Evolutionary conservation across 2,113 vertebrate genomes (phyloP).

Genomic region (Anthoscopus minutus): DNA sequence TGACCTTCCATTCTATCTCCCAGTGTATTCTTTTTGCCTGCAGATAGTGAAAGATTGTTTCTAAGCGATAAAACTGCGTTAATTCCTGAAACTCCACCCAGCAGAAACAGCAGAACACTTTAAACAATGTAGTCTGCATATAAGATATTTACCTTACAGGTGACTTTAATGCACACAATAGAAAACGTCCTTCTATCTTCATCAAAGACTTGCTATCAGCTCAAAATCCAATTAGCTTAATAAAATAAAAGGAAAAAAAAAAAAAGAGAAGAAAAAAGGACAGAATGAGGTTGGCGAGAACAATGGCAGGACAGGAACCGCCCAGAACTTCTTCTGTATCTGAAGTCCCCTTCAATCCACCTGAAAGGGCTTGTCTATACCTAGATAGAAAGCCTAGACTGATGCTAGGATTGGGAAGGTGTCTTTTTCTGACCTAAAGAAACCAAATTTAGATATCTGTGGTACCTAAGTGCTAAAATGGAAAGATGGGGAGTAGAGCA

Average conservation of each 20-base stretch:
- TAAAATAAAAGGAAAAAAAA: not conserved
- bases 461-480: not conserved
- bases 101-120: not conserved
- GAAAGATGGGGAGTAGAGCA: accelerated
- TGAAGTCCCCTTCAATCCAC: not conserved
- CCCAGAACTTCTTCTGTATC: not conserved
- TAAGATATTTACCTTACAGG: not conserved
- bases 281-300: accelerated
- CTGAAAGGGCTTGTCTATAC: not conserved
- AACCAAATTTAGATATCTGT: not conserved
- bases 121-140: not conserved
- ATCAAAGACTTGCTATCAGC: not conserved
- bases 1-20: not conserved
- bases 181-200: not conserved
- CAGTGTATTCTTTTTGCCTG: not conserved
- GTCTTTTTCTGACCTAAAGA: not conserved
- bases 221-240: not conserved
- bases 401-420: not conserved
- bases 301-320: not conserved
- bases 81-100: not conserved
- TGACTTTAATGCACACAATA: not conserved
- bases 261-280: too few species aligned
- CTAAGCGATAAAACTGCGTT: not conserved
- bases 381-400: not conserved
- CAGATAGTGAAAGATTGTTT: not conserved